Evolutionary conservation across 2,888 invertebrate species (phyloP), one percentile per base, ranked within the genome.

Genomic region (Eudasyphora cyanicolor): DNA sequence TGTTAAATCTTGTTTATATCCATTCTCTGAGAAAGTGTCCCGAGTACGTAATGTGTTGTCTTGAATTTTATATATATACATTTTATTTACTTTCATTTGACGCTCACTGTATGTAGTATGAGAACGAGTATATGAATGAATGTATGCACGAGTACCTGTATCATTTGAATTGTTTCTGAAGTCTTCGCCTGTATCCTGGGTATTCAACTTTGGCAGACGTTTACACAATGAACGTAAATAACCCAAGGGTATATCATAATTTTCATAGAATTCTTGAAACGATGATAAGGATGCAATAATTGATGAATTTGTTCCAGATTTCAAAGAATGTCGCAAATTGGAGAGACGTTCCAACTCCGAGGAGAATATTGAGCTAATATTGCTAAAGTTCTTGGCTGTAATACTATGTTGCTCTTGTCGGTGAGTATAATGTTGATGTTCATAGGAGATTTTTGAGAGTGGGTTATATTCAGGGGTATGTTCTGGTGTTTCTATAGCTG

Each of bases 191-290:
- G 57, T 24, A 73, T 38, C 60, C 19, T 42, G 54, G 8, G 45
- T 35, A 10, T 38, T 69, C n/a, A 4, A 19, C 62, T 29, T 38
- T 14, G 27, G 27, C 29, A 81, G 57, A 76, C 75, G 83, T 79
- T 81, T 78, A 45, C 84, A 84, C 60, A 84, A 42, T 75, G 73
- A 79, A 69, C 81, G 81, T 49, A 84, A 79, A 84, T 81, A 81
- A 49, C 76, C 78, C 57, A 69, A 38, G 45, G 76, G 81, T 42
- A 76, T 29, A 73, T 84, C 71, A 67, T 81, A 78, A 81, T 81
- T 84, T 62, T 21, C 42, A 62, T 74, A 49, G 60, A 80, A 76
- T 62, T 45, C 21, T 14, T 71, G 32, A 27, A 51, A 70, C n/a
- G 19, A 35, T 49, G 45, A 7, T 7, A 12, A 42, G 70, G 69